Percentiles rank a stretch among this genome's conserved stretches.
These are phyloP conservation scores for Alaudala cheleensis DNA, from an alignment of 2,113 vertebrate genomes.

Conservation along the genomic window DNA sequence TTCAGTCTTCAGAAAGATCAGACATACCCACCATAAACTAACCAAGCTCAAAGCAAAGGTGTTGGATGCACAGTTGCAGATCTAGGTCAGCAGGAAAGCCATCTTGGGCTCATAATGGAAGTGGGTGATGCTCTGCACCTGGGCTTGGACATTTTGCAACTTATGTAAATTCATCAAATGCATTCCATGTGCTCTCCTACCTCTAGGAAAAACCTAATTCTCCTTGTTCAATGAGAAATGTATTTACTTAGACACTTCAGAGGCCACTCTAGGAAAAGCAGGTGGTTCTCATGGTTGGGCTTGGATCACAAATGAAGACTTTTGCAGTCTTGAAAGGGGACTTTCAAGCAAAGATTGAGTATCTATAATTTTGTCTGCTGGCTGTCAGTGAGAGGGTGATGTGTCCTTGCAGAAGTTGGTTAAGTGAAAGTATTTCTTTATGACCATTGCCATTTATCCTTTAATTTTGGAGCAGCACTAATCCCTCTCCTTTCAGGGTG, in stretches of 20 bases:
- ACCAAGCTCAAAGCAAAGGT: background rate
- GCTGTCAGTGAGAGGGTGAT: background rate
- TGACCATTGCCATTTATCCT: constrained; percentile 16
- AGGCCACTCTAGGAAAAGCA: background rate
- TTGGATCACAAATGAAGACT: background rate
- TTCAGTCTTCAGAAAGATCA: background rate
- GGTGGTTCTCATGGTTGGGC: background rate
- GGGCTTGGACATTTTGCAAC: background rate
- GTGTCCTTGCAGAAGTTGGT: background rate
- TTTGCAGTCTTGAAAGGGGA: background rate
- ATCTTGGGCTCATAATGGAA: accelerated
- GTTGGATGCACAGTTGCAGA: accelerated
- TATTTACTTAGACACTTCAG: background rate
- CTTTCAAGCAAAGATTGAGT: background rate
- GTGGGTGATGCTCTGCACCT: background rate
- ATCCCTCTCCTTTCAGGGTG: constrained; percentile 43
- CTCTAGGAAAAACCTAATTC: background rate
- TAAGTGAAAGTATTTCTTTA: constrained; percentile 45
- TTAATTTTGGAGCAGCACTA: constrained; percentile 35
- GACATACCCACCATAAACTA: accelerated
- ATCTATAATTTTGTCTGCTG: background rate
- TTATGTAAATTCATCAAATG: background rate
- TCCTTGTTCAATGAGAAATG: no score
- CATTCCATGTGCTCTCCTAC: background rate
- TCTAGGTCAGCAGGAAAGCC: background rate